These are phyloP conservation scores for Cyanoramphus novaezelandiae DNA, from an alignment of 2,113 vertebrate genomes.

Conservation along the genomic window DNA sequence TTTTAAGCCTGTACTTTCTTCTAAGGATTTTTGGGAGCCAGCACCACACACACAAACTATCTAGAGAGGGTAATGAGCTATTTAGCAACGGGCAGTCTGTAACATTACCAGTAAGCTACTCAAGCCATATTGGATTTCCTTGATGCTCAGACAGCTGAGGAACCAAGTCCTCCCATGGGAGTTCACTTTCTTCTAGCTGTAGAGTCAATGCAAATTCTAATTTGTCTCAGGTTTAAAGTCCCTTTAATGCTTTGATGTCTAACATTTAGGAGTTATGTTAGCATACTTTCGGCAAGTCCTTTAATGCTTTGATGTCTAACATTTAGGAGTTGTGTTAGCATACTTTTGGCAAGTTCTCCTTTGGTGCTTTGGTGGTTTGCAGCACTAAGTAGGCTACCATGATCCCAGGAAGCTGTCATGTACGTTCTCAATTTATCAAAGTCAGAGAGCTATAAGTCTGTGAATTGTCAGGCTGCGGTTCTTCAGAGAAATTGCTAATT, in stretches of 20 bases:
- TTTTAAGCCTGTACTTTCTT: background rate
- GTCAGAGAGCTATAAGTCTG: background rate
- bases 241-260: background rate
- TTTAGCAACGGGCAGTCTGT: background rate
- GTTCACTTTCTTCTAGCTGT: background rate
- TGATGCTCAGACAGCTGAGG: too few relatives aligned
- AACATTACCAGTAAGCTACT: rapidly evolving
- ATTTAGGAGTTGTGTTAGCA: background rate
- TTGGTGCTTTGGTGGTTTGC: background rate
- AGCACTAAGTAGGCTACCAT: background rate
- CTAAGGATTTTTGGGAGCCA: background rate
- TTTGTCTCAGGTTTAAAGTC: background rate
- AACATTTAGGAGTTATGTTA: background rate
- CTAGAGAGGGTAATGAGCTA: background rate
- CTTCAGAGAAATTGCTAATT: constrained; percentile 53
- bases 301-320: background rate
- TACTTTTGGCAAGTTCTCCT: background rate
- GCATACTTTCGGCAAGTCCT: background rate
- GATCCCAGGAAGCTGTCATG: background rate
- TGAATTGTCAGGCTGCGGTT: background rate
- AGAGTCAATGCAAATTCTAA: background rate
- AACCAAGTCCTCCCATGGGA: background rate
- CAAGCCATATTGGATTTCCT: background rate
- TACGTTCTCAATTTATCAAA: background rate
- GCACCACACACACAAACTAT: background rate